Evolutionary conservation across 64 coral and sea anemone species (phyloP), one percentile per base, ranked within the genome.

Genomic region (Porites lutea): DNA sequence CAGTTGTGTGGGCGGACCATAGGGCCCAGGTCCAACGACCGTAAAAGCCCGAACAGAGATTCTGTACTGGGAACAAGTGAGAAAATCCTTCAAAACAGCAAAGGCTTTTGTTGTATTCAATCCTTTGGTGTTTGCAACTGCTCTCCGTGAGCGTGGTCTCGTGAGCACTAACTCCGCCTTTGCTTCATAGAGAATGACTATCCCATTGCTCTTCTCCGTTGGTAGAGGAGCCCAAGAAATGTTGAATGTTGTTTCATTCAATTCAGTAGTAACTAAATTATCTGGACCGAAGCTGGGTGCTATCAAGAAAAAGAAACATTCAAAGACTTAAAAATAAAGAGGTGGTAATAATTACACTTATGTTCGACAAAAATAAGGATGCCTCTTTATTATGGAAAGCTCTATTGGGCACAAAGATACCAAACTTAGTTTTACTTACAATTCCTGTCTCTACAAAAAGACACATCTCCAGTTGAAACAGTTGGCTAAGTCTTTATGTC

Each of bases 141-240:
- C 49, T 84, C 81, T 47, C 23, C 20, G 67, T 19, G 9, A 48
- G 0, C 81, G 45, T 51, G 6, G 9, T 69, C 19, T 63, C 37
- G 3, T 66, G 1, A 8, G 18, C 18, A 63, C 4, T 18, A 52
- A 67, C 13, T 84, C 46, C 46, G 18, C 4, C 9, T 21, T 84
- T 10, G 68, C 44, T 10, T 84, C 63, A 1, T 84, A 84, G 5
- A 13, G 44, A 4, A 48, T 4, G 5, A 69, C 44, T 19, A 21
- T 52, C 19, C 81, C 81, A 67, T 69, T 48, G 5, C 81, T 84
- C 63, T 69, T 66, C n/a, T 84, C 46, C 13, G 46, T 49, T 67
- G 62, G 6, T 22, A 84, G 15, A 12, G 81, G 45, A 50, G 62
- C 46, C 81, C 81, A 84, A 18, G 81, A 84, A 63, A 84, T 84